Evolutionary conservation across 2,113 vertebrate species (phyloP).

Genomic region (Aix galericulata): DNA sequence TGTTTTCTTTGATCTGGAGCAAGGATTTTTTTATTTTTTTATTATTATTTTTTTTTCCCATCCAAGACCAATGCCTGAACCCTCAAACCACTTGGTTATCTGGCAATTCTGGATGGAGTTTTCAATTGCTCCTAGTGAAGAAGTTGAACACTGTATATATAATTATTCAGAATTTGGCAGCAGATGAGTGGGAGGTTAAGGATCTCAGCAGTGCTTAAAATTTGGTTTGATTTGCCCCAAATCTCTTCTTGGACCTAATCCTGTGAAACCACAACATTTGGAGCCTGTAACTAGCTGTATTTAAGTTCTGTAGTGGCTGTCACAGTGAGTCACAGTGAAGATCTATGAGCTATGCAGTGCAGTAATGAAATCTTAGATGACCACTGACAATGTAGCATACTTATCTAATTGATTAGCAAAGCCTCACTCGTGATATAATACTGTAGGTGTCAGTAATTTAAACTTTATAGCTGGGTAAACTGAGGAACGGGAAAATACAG

Average conservation of each 20-base stretch:
- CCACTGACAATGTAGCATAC: background rate
- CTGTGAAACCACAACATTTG: background rate
- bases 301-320: background rate
- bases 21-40: background rate
- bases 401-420: background rate
- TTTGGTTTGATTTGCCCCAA: background rate
- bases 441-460: background rate
- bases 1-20: background rate
- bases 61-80: background rate
- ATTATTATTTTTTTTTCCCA: background rate
- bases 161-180: constrained; percentile 6
- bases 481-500: background rate
- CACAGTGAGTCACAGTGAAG: background rate
- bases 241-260: background rate
- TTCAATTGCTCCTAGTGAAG: background rate
- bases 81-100: background rate
- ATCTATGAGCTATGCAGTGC: background rate
- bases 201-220: constrained; percentile 1
- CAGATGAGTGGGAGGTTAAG: background rate
- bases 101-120: background rate
- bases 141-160: background rate
- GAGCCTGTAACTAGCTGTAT: background rate
- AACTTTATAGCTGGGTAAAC: background rate
- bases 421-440: background rate
- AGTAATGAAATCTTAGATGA: background rate